Evolutionary conservation across 2,888 invertebrate genomes (phyloP), one percentile per base, ranked within the genome.

Genomic region (Aethes cnicana): DNA sequence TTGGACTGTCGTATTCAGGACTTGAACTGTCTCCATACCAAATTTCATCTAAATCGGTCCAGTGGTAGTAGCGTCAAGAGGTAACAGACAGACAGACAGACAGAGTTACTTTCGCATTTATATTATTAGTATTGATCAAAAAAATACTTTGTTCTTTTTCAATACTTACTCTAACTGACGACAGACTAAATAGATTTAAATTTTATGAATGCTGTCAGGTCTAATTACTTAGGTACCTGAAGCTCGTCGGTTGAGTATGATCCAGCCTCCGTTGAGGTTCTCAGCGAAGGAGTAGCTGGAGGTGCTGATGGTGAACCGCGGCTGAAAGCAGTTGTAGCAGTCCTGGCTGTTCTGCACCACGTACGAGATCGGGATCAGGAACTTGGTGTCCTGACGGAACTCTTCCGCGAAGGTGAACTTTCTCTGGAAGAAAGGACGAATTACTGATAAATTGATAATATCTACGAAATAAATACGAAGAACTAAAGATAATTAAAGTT

Each of bases 211-310:
- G n/a, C n/a, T n/a, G n/a, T n/a, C n/a, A n/a, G n/a, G n/a, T n/a
- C 47, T 54, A 35, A n/a, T 47, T 26, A 20, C 56, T 55, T 25
- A 8, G n/a, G 54, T 66, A 86, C 88, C 87, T 53, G 88, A 81
- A 21, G 81, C 84, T 58, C 85, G 84, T 17, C 77, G 76, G 33
- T 89, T 87, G 0, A 89, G 72, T 21, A 89, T 71, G 17, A 89
- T 87, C 89, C 89, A 88, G 0, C 88, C 87, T 4, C 72, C 76
- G 32, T 86, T 76, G 4, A 89, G 62, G 35, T 83, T 86, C 37
- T 88, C 88, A 1, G 74, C 69, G 35, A 88, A 88, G 0, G 82
- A 82, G 54, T 85, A 88, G 0, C 75, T 75, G 23, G 83, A 77
- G 1, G 66, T 64, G 1, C 71, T 80, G 20, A 84, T 81, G 2